phyloP scores from a whole-genome alignment of 2,113 vertebrate species.

The Callopanchax toddi region DNA sequence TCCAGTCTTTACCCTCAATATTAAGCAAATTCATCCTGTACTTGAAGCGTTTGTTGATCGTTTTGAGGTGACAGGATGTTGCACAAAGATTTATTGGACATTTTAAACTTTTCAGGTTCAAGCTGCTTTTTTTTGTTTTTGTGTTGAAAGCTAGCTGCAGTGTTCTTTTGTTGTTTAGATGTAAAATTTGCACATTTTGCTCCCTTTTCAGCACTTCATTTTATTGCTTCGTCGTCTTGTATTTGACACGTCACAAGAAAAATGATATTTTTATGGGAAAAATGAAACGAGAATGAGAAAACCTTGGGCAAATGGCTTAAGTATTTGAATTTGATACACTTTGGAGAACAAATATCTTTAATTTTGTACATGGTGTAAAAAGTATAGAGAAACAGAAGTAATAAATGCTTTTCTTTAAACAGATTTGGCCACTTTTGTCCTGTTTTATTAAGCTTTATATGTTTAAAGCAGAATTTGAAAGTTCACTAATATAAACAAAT shows the following conservation, averaged over 20 bases:
- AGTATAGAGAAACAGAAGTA: conserved; percentile 31
- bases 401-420: conserved; percentile 51
- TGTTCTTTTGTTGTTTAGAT: background rate
- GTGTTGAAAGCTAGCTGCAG: background rate
- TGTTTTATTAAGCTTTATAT: background rate
- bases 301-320: background rate
- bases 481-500: too few species aligned
- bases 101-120: background rate
- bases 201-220: conserved; percentile 15
- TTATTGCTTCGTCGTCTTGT: background rate
- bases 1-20: too few species aligned
- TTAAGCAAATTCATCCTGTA: too few species aligned
- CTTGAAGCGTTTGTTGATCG: too few species aligned
- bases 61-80: too few species aligned
- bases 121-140: conserved; percentile 16
- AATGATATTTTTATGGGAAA: conserved; percentile 18
- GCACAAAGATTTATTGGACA: too few species aligned
- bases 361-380: conserved; percentile 71
- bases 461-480: too few species aligned
- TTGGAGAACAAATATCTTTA: conserved; percentile 35
- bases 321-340: conserved; percentile 55
- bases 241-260: conserved; percentile 3
- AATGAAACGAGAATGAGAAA: background rate
- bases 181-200: conserved; percentile 29
- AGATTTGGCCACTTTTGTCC: background rate